phyloP scores from a whole-genome alignment of 2,797 vertebrate genomes.

The Phoeniculus purpureus region DNA sequence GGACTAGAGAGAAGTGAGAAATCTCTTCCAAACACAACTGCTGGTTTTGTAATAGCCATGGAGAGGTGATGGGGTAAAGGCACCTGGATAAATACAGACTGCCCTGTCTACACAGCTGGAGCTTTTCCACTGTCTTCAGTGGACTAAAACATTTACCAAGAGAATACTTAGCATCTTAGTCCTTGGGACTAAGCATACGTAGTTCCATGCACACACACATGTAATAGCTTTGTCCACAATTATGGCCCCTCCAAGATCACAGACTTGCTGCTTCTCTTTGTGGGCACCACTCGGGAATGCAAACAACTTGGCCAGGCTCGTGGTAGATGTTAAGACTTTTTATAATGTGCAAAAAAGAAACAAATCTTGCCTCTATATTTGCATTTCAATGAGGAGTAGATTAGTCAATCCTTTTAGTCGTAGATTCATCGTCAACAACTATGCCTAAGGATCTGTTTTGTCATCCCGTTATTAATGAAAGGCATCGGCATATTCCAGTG shows the following conservation, averaged over 20 bases:
- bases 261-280: background rate
- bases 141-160: background rate
- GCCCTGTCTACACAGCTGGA: background rate
- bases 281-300: background rate
- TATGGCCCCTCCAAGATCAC: background rate
- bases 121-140: background rate
- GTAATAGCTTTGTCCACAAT: background rate
- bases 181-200: too few species aligned
- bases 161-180: background rate
- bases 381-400: background rate
- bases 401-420: background rate
- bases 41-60: background rate
- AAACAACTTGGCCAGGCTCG: background rate
- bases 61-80: background rate
- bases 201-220: too few species aligned
- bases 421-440: background rate
- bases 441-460: background rate
- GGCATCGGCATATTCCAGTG: background rate
- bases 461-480: slow-evolving; percentile 9
- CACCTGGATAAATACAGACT: background rate
- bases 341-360: background rate
- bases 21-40: rapidly evolving
- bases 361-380: background rate
- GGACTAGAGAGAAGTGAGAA: background rate
- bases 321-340: background rate